Evolutionary conservation across 2,113 vertebrate species (phyloP).

Genomic region (Microtus montanus): DNA sequence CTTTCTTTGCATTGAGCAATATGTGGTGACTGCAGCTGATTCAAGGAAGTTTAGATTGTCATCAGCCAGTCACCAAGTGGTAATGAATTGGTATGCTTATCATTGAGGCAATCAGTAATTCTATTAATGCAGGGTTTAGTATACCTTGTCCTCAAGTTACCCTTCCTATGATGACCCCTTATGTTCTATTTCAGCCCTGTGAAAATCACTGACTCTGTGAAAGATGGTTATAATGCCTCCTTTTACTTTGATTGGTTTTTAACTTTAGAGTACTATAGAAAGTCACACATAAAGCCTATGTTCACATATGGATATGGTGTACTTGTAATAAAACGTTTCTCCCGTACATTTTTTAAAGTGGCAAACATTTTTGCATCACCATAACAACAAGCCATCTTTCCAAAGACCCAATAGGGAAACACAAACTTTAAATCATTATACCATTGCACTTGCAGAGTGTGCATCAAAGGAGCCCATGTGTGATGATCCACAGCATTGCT

Average conservation of each 20-base stretch:
- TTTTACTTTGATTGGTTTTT: constrained; percentile 14
- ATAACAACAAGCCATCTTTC: not conserved
- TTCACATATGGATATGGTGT: not conserved
- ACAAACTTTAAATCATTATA: not conserved
- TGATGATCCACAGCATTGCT: not conserved
- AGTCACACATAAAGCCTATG: not conserved
- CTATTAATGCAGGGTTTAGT: not conserved
- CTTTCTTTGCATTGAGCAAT: constrained; percentile 7
- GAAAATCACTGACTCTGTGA: not conserved
- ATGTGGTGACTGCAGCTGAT: not conserved
- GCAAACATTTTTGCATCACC: not conserved
- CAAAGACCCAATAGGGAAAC: constrained; percentile 16
- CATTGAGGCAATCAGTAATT: not conserved
- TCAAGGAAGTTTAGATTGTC: not conserved
- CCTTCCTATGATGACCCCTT: not conserved
- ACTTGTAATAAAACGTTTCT: not conserved
- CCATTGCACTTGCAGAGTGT: not conserved
- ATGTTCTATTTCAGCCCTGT: not conserved
- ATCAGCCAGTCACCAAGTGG: not conserved
- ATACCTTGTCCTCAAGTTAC: not conserved
- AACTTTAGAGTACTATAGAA: not conserved
- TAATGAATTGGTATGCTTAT: not conserved
- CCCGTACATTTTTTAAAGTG: not conserved
- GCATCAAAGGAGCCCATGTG: not conserved
- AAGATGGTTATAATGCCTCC: not conserved